Conservation (phyloP, 2,797 vertebrate species). For the Tachyglossus aculeatus region DNA sequence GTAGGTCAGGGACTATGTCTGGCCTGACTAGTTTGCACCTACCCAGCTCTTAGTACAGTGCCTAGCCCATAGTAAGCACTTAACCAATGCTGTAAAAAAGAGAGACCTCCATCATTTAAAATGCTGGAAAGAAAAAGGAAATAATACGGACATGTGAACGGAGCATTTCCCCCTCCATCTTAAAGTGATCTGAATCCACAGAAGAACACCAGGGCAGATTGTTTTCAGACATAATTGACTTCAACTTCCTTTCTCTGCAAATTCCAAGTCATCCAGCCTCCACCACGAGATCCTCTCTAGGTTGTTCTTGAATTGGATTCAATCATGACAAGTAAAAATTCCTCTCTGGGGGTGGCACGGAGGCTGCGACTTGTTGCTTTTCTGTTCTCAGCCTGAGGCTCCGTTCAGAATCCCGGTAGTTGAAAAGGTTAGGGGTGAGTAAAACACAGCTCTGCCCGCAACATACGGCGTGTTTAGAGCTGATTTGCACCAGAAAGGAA, state of each 20-base stretch:
- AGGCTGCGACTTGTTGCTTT: not conserved
- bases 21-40: too few relatives aligned
- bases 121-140: too few relatives aligned
- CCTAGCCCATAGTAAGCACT: too few relatives aligned
- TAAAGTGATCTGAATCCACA: too few relatives aligned
- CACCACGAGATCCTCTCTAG: not conserved
- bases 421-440: constrained; percentile 37
- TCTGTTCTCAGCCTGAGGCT: not conserved
- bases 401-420: constrained; percentile 27
- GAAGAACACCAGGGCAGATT: too few relatives aligned
- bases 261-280: not conserved
- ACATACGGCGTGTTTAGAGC: constrained; percentile 39
- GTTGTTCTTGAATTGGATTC: not conserved
- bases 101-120: too few relatives aligned
- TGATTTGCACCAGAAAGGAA: constrained; percentile 26
- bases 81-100: too few relatives aligned
- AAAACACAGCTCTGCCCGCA: constrained; percentile 4
- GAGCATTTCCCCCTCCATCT: too few relatives aligned
- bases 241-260: not conserved
- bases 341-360: not conserved
- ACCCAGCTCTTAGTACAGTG: too few relatives aligned
- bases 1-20: too few relatives aligned
- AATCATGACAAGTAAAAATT: not conserved
- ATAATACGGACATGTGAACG: too few relatives aligned
- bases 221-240: too few relatives aligned